Conservation (phyloP, 2,888 invertebrate species). For the Gisinianus flammeolus region DNA sequence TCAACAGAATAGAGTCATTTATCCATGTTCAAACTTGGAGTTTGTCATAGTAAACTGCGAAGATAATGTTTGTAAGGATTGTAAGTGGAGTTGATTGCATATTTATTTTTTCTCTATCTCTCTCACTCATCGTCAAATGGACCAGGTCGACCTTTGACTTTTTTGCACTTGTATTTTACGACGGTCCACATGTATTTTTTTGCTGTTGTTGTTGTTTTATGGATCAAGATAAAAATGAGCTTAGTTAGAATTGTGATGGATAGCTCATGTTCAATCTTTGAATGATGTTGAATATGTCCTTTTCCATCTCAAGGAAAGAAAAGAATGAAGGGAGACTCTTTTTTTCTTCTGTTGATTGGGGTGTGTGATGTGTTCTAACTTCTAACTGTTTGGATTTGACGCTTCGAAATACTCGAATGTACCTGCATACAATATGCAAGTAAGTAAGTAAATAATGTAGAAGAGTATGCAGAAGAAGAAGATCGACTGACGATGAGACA, state of each 20-base stretch:
- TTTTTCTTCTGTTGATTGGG: neutral
- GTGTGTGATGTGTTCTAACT: neutral
- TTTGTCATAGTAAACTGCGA: neutral
- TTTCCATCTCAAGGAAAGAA: neutral
- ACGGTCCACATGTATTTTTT: neutral
- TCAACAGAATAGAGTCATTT: neutral
- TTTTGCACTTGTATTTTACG: neutral
- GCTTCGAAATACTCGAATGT: neutral
- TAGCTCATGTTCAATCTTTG: neutral
- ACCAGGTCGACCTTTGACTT: constrained; percentile 5
- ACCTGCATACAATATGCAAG: neutral
- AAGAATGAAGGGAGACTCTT: neutral
- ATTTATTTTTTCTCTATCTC: neutral
- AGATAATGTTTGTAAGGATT: neutral
- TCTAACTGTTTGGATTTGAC: neutral
- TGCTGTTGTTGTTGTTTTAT: neutral
- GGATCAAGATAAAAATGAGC: neutral
- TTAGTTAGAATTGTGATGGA: neutral
- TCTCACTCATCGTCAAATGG: neutral
- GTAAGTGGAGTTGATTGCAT: neutral
- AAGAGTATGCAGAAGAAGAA: neutral
- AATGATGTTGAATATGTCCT: neutral
- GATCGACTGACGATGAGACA: neutral
- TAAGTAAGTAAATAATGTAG: neutral
- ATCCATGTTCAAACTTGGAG: neutral